Conservation (phyloP, 2,797 vertebrate genomes). For the Varecia variegata region DNA sequence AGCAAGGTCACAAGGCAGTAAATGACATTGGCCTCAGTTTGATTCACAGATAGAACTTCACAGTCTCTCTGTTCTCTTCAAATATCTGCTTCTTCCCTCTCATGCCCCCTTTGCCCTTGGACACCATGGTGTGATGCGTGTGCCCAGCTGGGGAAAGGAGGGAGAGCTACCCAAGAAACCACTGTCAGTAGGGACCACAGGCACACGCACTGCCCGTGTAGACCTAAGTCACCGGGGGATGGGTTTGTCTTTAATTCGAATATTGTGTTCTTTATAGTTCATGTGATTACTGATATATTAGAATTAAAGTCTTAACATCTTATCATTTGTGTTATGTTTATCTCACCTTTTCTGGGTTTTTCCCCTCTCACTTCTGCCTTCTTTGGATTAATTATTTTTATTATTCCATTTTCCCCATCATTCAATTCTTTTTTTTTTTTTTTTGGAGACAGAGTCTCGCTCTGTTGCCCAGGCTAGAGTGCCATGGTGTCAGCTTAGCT, state of each 20-base stretch:
- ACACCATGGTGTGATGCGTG: conserved; percentile 69
- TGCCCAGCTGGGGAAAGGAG: neutral
- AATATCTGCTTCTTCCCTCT: conserved; percentile 96
- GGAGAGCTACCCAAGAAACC: neutral
- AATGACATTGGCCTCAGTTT: conserved; percentile 91
- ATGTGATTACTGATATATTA: neutral
- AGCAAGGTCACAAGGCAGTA: conserved; percentile 87
- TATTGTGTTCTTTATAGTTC: neutral
- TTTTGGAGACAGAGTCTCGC: too few relatives aligned
- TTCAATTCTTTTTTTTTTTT: neutral
- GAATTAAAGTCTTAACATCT: neutral
- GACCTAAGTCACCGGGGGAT: neutral
- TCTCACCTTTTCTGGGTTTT: neutral
- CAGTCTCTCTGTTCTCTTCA: conserved; percentile 92
- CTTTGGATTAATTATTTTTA: neutral
- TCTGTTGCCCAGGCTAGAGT: neutral
- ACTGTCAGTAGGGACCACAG: neutral
- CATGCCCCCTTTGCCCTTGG: conserved; percentile 94
- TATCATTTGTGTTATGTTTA: neutral
- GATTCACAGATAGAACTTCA: conserved; percentile 93
- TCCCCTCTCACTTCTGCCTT: neutral
- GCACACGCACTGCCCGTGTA: too few relatives aligned
- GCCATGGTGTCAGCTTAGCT: rapidly evolving
- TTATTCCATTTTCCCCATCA: neutral
- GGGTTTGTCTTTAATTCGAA: neutral